Base-by-base conservation (phyloP, 2,797 vertebrate species). In the Danio tinwini region DNA sequence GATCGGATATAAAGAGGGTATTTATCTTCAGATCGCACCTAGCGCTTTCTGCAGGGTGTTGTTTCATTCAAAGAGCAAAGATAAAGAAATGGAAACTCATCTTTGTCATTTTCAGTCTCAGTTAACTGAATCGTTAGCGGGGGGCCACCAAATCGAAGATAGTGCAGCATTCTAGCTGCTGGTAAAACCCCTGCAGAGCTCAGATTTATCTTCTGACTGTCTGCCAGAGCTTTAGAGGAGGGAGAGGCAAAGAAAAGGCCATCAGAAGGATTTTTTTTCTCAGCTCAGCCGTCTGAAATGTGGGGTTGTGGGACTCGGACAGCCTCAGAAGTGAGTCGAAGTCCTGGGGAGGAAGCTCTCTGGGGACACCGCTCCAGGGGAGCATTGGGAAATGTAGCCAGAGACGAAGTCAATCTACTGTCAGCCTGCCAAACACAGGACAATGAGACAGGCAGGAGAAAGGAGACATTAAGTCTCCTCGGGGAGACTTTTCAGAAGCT, bases 131-230 rank as follows among this genome's bases (percentile, higher is more conserved):
- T 73, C 2, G 69, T 73, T 64, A 78, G 81, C 55, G 0, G 74
- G 70, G 73, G 62, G 77, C 63, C 40, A 56, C 63, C 62, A 6
- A 78, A 61, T 72, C 12, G 56, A 73, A 68, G 59, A 53, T 64
- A 49, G 69, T 17, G 45, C 37, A 1, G 45, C 16, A 47, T 47
- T 63, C 47, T 65, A 62, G 58, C 64, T 53, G 56, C 14, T 63
- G 58, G 67, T 70, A 42, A 52, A 50, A 71, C 63, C 72, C 74
- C 64, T 45, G 78, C 74, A 67, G 74, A 74, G 81, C 73, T 83
- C 55, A 47, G 63, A 72, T 82, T 75, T 72, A 80, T 76, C 80
- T 82, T 74, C 37, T 75, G 72, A 63, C 62, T 76, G 76, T 80
- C 50, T 73, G 69, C 50, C 78, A 80, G 68, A 80, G 69, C 69